Percentiles rank a stretch among this genome's conserved stretches.
These are phyloP conservation scores for Coelinius sp. DNA, from an alignment of 2,888 invertebrate genomes.

Conservation along the genomic window DNA sequence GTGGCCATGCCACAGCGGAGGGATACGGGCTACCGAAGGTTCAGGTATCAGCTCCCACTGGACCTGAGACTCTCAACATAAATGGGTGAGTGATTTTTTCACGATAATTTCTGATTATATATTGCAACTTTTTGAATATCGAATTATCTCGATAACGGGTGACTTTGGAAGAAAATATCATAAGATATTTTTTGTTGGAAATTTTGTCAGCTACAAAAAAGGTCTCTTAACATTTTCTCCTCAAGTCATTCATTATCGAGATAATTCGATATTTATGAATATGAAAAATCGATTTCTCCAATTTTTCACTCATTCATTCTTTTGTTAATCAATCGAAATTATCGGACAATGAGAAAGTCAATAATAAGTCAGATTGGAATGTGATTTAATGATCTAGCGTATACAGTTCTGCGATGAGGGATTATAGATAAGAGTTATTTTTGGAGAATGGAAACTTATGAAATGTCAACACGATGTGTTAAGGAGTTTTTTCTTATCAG, in stretches of 20 bases:
- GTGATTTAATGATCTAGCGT: neutral
- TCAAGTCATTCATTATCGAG: too few species aligned
- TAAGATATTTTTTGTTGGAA: too few species aligned
- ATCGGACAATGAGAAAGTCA: too few species aligned
- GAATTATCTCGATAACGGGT: neutral
- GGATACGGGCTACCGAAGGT: conserved; percentile 62
- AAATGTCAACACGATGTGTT: neutral
- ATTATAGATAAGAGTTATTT: neutral
- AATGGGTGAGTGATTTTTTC: conserved; percentile 59
- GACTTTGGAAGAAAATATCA: too few species aligned
- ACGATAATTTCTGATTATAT: neutral
- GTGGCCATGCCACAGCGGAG: conserved; percentile 54
- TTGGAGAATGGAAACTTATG: neutral
- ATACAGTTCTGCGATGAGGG: neutral
- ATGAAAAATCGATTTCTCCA: too few species aligned
- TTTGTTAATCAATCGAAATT: too few species aligned
- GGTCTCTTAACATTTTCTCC: too few species aligned
- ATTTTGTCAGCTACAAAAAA: too few species aligned
- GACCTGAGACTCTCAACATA: conserved; percentile 57
- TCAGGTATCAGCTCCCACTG: conserved; percentile 64
- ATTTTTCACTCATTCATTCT: too few species aligned
- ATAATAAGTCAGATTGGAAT: too few species aligned
- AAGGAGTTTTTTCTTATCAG: neutral
- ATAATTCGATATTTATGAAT: too few species aligned
- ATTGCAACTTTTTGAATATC: neutral